Evolutionary conservation across 1,140 invertebrate genomes (phyloP), one percentile per base, ranked within the genome.

Genomic region (Drosophila punjabiensis): DNA sequence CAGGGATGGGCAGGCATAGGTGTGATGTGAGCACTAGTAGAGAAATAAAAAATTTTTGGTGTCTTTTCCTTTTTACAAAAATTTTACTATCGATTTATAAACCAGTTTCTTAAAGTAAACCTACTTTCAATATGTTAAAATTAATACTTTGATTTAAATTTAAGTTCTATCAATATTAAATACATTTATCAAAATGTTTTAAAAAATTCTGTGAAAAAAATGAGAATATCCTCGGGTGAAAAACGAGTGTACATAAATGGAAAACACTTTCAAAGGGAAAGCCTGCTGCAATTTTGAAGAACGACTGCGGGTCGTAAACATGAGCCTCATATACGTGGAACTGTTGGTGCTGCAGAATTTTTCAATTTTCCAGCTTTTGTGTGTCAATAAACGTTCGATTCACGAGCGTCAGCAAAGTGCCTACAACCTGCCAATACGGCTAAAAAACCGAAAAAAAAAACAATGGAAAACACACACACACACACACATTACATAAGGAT

Each of bases 281-380:
- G n/a, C 13, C 11, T 43, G 16, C 14, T 48, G 14, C 14, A 39
- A 39, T 16, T 16, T 47, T 14, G 14, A 50, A 68, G 32, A 35
- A 45, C 18, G 33, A n/a, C 24, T 45, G 37, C 48, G 37, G 45
- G 39, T 32, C 45, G 43, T 58, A 64, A 73, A 43, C 60, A 79
- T 58, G 30, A 33, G 16, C n/a, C 16, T 53, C 16, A 37, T 50
- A 35, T 66, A 6, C 61, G 33, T 35, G 24, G 56, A 63, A 73
- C 59, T 35, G 55, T 73, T 73, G 68, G 76, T 55, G 56, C 43
- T 66, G 76, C 64, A 91, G 80, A 91, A 84, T 87, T 91, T 91
- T 91, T 91, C 87, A 87, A 91, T 91, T 90, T 91, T 87, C 68
- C 83, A 82, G 80, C 81, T 87, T 83, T 91, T 91, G 88, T 91